phyloP scores from a whole-genome alignment of 2,113 vertebrate genomes.

The Cyphomyrus plagiostoma region DNA sequence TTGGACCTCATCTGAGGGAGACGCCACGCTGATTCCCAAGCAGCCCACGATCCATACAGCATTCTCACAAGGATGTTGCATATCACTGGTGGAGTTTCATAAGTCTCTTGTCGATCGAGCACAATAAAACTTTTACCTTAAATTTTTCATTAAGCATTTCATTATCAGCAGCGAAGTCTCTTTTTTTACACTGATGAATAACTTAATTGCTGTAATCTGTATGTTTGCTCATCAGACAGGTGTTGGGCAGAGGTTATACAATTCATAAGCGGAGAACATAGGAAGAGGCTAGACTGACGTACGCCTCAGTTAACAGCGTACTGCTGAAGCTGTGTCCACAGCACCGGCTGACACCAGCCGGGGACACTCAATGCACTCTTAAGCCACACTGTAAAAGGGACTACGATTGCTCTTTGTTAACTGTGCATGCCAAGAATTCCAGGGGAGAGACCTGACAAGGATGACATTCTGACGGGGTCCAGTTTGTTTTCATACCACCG shows the following conservation, averaged over 20 bases:
- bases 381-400: background rate
- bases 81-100: constrained; percentile 50
- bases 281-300: background rate
- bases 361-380: background rate
- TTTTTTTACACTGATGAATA: background rate
- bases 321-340: background rate
- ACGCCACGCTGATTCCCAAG: constrained; percentile 43
- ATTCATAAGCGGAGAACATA: background rate
- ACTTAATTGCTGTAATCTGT: background rate
- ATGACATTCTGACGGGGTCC: background rate
- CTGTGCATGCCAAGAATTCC: constrained; percentile 4
- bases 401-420: background rate
- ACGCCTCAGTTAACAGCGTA: background rate
- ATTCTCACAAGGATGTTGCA: constrained; percentile 36
- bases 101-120: constrained; percentile 31
- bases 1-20: constrained; percentile 42
- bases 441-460: background rate
- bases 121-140: background rate
- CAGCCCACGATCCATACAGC: constrained; percentile 44
- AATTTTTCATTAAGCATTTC: background rate
- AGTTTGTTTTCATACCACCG: background rate
- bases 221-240: background rate
- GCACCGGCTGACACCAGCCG: background rate
- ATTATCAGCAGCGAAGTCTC: constrained; percentile 23
- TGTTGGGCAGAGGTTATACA: background rate